Conservation (phyloP, 2,113 vertebrate genomes). For the Xerus inauris region DNA sequence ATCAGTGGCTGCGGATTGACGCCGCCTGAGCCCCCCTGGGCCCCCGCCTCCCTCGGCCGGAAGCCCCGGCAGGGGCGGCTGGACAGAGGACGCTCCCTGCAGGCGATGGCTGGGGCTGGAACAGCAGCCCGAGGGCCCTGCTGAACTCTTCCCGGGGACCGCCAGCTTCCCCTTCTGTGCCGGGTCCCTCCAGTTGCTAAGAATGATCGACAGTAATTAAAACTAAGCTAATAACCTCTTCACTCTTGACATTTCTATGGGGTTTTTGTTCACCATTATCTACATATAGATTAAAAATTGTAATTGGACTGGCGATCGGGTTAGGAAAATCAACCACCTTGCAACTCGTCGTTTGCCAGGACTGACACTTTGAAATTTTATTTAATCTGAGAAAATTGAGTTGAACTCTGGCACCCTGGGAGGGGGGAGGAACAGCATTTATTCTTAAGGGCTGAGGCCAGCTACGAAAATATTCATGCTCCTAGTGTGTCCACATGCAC, state of each 20-base stretch:
- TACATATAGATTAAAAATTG: conserved; percentile 99
- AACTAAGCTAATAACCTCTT: conserved; percentile 98
- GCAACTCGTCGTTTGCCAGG: conserved; percentile 88
- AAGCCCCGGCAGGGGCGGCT: background rate
- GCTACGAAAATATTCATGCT: conserved; percentile 22
- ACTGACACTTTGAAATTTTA: conserved; percentile 94
- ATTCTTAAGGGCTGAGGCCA: conserved; percentile 78
- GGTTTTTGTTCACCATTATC: conserved; percentile 95
- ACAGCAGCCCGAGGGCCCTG: conserved; percentile 38
- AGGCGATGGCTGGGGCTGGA: background rate
- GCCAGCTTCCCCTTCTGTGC: conserved; percentile 84
- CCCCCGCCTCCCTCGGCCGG: background rate
- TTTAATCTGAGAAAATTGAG: conserved; percentile 95
- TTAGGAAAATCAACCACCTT: conserved; percentile 91
- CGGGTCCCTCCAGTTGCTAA: conserved; percentile 82
- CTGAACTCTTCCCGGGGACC: conserved; percentile 61
- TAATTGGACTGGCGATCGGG: conserved; percentile 96
- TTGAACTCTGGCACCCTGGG: conserved; percentile 90
- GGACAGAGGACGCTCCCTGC: background rate
- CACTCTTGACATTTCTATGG: conserved; percentile 97
- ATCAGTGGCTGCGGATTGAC: background rate
- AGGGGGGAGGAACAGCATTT: conserved; percentile 82
- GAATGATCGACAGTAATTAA: conserved; percentile 99
- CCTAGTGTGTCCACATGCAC: background rate
- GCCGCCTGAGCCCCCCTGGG: no score